Conservation (phyloP, 2,888 invertebrate genomes). For the Trissonchulus sp. region DNA sequence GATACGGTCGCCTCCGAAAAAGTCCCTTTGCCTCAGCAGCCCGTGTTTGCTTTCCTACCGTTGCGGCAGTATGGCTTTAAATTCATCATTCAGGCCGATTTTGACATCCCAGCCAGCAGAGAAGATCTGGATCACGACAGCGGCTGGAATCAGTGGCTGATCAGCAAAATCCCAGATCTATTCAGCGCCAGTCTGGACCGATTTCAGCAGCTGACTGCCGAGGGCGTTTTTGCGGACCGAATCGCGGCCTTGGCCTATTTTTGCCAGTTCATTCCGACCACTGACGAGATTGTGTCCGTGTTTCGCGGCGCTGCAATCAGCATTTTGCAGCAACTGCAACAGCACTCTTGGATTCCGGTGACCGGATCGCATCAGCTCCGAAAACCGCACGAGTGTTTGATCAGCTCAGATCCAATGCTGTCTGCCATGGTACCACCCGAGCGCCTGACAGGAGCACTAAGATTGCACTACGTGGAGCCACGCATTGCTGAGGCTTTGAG, state of each 20-base stretch:
- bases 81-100: slow-evolving; percentile 49
- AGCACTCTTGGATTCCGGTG: neutral
- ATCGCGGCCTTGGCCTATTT: neutral
- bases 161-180: slow-evolving; percentile 49
- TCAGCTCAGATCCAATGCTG: neutral
- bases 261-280: slow-evolving; percentile 4
- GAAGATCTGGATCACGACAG: slow-evolving; percentile 54
- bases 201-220: slow-evolving; percentile 36
- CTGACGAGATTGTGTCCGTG: neutral
- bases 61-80: slow-evolving; percentile 4
- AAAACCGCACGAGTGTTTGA: slow-evolving; percentile 10
- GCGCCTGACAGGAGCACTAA: neutral
- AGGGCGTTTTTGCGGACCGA: neutral
- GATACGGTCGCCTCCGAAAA: neutral
- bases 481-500: neutral
- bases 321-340: neutral
- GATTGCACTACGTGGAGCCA: neutral
- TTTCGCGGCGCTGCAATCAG: neutral
- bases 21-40: neutral
- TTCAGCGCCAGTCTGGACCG: slow-evolving; percentile 50
- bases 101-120: slow-evolving; percentile 55
- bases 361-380: neutral
- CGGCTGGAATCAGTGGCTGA: slow-evolving; percentile 54
- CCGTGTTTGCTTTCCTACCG: slow-evolving; percentile 15
- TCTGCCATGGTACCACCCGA: neutral